phyloP scores from a whole-genome alignment of 2,113 vertebrate species.

The Australoheros scitulus region DNA sequence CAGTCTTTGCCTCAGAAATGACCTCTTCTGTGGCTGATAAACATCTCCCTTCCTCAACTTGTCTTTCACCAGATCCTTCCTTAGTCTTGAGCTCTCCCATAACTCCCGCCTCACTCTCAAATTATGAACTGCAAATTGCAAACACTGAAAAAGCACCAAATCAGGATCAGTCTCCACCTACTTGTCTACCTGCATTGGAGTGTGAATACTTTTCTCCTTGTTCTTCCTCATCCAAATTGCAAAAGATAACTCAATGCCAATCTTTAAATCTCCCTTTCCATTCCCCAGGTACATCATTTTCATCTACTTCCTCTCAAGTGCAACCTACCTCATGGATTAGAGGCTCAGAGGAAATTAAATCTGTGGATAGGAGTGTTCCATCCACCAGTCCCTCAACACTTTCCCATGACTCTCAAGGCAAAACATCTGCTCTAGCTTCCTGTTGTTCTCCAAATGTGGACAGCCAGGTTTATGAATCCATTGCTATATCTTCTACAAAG shows the following conservation, averaged over 20 bases:
- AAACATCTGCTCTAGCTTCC: background rate
- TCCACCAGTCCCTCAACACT: background rate
- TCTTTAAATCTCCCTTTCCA: background rate
- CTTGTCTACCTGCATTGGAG: background rate
- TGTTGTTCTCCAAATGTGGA: background rate
- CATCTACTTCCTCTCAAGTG: no score
- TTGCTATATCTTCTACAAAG: background rate
- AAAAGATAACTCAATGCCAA: background rate
- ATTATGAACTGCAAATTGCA: background rate
- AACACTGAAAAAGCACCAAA: background rate
- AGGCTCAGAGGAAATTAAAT: background rate
- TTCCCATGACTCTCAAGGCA: no score
- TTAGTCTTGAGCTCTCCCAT: fast-evolving
- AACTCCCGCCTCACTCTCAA: background rate
- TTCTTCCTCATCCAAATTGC: background rate
- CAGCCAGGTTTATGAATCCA: background rate
- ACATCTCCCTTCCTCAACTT: background rate
- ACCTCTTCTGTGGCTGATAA: background rate
- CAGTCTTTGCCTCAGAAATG: background rate
- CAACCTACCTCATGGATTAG: background rate
- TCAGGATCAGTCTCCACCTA: background rate
- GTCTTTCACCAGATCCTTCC: background rate
- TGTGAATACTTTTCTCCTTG: no score
- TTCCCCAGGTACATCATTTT: background rate
- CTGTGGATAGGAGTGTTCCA: background rate